These are phyloP conservation scores for Chrysopa pallens DNA, from an alignment of 1,140 invertebrate genomes.

Conservation along the genomic window DNA sequence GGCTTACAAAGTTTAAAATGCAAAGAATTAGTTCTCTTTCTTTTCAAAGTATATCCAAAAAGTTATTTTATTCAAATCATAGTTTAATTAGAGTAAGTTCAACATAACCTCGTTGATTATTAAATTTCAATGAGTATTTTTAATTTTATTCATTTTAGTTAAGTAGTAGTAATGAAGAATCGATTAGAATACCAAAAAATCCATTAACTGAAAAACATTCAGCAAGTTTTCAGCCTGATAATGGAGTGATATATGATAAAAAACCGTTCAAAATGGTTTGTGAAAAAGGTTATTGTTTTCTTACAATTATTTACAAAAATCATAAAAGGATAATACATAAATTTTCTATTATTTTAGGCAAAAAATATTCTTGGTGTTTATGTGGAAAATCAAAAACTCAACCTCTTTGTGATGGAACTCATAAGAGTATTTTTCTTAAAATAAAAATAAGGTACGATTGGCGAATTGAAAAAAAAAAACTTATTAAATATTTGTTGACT, in stretches of 20 bases:
- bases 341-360: slow-evolving; percentile 27
- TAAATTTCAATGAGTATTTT: no score
- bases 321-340: slow-evolving; percentile 1
- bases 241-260: slow-evolving; percentile 67
- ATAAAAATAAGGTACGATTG: slow-evolving; percentile 36
- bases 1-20: no score
- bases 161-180: not conserved
- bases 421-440: slow-evolving; percentile 57
- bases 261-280: slow-evolving; percentile 71
- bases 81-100: no score
- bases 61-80: no score
- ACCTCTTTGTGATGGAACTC: slow-evolving; percentile 89
- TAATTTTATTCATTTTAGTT: no score
- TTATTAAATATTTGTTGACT: no score
- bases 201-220: slow-evolving; percentile 34
- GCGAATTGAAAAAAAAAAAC: not conserved
- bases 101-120: no score
- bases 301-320: no score
- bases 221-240: slow-evolving; percentile 36
- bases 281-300: slow-evolving; percentile 38
- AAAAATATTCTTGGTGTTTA: slow-evolving; percentile 84
- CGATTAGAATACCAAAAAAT: slow-evolving; percentile 40
- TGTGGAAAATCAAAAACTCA: slow-evolving; percentile 85
- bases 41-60: no score
- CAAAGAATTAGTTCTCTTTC: no score